phyloP scores from a whole-genome alignment of 2,797 vertebrate genomes.

The Protosalanx chinensis region DNA sequence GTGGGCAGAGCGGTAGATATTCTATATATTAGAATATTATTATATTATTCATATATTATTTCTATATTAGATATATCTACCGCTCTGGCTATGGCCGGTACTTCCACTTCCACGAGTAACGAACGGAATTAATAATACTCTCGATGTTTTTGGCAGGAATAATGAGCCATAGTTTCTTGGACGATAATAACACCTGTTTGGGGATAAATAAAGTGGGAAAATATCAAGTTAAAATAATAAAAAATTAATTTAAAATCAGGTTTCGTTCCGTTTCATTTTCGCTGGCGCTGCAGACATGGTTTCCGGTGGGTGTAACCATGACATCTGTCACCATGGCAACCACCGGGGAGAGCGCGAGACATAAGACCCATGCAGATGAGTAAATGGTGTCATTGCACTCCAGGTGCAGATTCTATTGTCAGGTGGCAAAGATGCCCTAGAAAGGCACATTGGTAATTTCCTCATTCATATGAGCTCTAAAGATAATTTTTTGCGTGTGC shows the following conservation, averaged over 20 bases:
- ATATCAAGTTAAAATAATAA: background rate
- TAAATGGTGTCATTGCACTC: background rate
- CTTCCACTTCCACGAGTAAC: background rate
- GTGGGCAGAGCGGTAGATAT: background rate
- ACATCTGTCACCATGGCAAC: slow-evolving; percentile 13
- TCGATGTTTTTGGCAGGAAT: background rate
- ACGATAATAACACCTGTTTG: slow-evolving; percentile 1
- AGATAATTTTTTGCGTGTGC: background rate
- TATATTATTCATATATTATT: no score
- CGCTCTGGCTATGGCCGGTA: background rate
- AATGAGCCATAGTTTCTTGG: background rate
- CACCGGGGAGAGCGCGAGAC: background rate
- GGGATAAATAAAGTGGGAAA: background rate
- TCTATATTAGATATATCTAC: no score
- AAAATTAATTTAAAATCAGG: background rate
- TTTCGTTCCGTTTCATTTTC: slow-evolving; percentile 9
- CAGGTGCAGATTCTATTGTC: background rate
- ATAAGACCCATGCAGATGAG: background rate
- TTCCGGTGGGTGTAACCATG: slow-evolving; percentile 28
- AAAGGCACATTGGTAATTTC: background rate
- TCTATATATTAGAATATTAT: no score
- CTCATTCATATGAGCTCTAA: no score
- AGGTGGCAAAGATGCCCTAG: no score
- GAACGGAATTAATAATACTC: background rate
- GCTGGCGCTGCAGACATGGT: slow-evolving; percentile 23